Evolutionary conservation across 2,888 invertebrate species (phyloP), one percentile per base, ranked within the genome.

Genomic region (Tethea ocularis): DNA sequence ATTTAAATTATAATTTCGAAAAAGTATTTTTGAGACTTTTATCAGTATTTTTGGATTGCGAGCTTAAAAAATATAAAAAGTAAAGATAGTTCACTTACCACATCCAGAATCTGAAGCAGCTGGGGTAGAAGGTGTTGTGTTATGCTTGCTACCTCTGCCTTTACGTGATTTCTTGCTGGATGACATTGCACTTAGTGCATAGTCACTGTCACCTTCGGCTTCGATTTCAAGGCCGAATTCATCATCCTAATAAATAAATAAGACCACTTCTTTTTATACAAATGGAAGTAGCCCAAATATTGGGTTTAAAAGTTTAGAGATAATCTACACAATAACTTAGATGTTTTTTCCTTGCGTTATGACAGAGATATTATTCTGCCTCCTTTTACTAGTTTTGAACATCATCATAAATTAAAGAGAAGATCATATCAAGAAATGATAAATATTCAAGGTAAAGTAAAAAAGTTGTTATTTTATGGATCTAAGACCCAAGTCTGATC

Each of bases 171-270:
- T 95, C 84, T 96, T 96, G 64, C 95, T 94, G 56, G 94, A 95
- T 0, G 94, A 94, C 74, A 93, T 87, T 1, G 93, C 92, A 64
- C 93, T 93, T 56, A 93, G 80, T 0, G 95, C 94, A 72, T 96
- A 96, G 82, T 97, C 97, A 64, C 96, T 96, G 76, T 97, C 97
- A 15, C 96, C 96, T 57, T 95, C 96, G 0, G 90, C 91, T 63
- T 91, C 91, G 58, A 91, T 80, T 61, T 91, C 91, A 15, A 86
- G 74, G 26, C 95, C 95, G 82, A 95, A 96, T 66, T 97, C 97
- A 77, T 97, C 97, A 69, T 97, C 97, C 95, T 97, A 67, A 41
- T 15, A 58, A 52, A 57, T 11, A 46, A 26, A n/a, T n/a, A 29
- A 52, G 13, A 6, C 6, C 3, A 15, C 1, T n/a, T n/a, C n/a